These are phyloP conservation scores for Buphagus erythrorhynchus DNA, from an alignment of 2,797 vertebrate species.

Conservation along the genomic window DNA sequence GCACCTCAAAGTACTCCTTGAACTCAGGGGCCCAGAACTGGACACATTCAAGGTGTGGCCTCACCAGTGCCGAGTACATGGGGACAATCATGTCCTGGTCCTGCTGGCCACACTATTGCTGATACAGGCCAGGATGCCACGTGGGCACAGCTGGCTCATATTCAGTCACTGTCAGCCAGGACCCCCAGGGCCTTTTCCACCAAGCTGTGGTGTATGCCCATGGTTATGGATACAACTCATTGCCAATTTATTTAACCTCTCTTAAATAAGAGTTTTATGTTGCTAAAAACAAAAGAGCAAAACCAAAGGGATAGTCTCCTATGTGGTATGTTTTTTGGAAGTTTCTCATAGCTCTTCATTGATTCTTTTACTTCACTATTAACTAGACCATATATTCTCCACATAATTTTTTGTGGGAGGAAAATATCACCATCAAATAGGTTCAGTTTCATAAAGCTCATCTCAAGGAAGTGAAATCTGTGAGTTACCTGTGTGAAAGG, in stretches of 20 bases:
- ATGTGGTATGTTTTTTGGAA: background rate
- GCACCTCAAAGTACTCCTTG: background rate
- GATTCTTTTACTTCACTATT: background rate
- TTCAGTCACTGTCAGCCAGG: fast-evolving
- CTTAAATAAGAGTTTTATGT: background rate
- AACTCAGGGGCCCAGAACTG: background rate
- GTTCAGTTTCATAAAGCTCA: background rate
- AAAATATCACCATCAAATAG: background rate
- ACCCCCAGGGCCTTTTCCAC: background rate
- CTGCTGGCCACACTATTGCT: background rate
- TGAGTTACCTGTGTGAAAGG: background rate
- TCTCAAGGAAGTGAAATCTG: background rate
- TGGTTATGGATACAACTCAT: background rate
- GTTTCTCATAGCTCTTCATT: background rate
- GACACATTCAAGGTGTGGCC: too few relatives aligned
- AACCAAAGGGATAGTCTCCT: background rate
- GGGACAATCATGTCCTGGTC: fast-evolving
- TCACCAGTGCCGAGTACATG: fast-evolving
- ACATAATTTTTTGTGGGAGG: background rate
- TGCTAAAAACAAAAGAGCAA: background rate
- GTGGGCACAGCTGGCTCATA: background rate
- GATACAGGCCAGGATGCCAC: background rate
- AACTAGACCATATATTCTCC: background rate
- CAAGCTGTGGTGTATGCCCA: background rate
- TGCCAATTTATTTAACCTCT: background rate